These are phyloP conservation scores for Eupithecia insigniata DNA, from an alignment of 2,888 invertebrate species.

Conservation along the genomic window DNA sequence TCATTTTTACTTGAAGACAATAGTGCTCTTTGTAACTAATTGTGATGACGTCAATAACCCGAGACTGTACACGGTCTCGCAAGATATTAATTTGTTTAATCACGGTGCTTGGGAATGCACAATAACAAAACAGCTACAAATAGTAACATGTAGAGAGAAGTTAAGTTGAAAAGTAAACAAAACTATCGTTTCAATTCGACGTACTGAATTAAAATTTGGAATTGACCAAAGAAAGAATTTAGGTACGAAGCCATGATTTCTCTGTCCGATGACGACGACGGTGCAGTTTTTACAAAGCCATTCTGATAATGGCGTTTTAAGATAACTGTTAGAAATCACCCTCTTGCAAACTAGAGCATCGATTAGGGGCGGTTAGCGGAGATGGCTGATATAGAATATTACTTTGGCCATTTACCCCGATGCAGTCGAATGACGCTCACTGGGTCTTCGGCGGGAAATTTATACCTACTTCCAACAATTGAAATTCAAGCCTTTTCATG, in stretches of 20 bases:
- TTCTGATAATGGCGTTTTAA: background rate
- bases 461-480: background rate
- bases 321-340: conserved; percentile 32
- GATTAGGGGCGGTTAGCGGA: conserved; percentile 42
- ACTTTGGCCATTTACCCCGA: conserved; percentile 34
- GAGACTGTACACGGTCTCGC: conserved; percentile 45
- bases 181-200: background rate
- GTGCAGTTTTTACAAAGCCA: background rate
- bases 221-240: background rate
- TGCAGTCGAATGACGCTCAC: conserved; percentile 23
- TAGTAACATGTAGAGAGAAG: background rate
- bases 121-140: background rate
- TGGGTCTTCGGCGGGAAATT: conserved; percentile 18
- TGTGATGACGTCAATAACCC: conserved; percentile 59
- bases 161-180: background rate
- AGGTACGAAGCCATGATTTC: too few relatives aligned
- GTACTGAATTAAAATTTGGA: background rate
- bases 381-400: conserved; percentile 36
- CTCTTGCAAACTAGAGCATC: conserved; percentile 39
- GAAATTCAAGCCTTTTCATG: background rate
- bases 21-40: conserved; percentile 54
- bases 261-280: background rate
- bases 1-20: conserved; percentile 47
- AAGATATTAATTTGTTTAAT: conserved; percentile 36
- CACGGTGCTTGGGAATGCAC: background rate